Percentiles rank a stretch among this genome's conserved stretches.
Evolutionary conservation across 1,140 invertebrate genomes (phyloP).

Genomic region (Lycorma delicatula): DNA sequence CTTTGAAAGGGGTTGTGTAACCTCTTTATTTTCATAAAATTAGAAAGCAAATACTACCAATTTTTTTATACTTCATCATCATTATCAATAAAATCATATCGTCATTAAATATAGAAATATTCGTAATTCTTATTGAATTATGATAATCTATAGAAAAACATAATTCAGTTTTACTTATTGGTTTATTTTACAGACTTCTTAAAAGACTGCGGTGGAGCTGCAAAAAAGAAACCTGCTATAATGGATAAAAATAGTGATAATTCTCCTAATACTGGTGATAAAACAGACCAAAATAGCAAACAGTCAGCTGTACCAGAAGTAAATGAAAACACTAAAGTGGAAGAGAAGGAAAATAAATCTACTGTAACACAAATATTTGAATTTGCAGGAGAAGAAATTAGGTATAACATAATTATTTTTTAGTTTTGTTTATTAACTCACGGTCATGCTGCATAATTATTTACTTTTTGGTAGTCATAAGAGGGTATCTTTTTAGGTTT

Average conservation of each 20-base stretch:
- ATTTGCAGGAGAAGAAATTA: conserved; percentile 28
- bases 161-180: not conserved
- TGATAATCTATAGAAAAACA: too few relatives aligned
- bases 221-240: not conserved
- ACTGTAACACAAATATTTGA: conserved; percentile 24
- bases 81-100: not conserved
- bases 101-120: too few relatives aligned
- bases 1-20: not conserved
- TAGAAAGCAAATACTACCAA: not conserved
- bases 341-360: conserved; percentile 17
- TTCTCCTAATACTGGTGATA: conserved; percentile 7
- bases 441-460: too few relatives aligned
- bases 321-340: not conserved
- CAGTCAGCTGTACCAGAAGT: not conserved
- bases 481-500: too few relatives aligned
- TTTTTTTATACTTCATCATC: not conserved
- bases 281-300: not conserved
- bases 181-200: conserved; percentile 24
- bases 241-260: not conserved
- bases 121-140: not conserved
- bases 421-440: too few relatives aligned
- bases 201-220: conserved; percentile 21
- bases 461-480: too few relatives aligned
- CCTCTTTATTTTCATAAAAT: not conserved
- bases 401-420: too few relatives aligned